Evolutionary conservation across 2,113 vertebrate genomes (phyloP).

Genomic region (Bos javanicus): DNA sequence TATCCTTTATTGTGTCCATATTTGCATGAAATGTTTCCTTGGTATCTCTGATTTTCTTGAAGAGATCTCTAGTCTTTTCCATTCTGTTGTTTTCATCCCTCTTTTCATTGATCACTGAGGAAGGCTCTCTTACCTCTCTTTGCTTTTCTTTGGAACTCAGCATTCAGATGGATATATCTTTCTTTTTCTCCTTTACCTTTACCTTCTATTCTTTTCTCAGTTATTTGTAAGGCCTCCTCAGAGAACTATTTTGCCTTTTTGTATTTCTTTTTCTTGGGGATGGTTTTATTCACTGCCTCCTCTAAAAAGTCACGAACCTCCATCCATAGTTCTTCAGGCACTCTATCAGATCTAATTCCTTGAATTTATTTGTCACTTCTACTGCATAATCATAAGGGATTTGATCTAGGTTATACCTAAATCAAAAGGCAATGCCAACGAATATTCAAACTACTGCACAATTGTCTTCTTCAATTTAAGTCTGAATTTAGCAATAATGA

Average conservation of each 20-base stretch:
- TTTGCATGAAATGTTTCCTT: not conserved
- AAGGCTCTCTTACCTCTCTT: not conserved
- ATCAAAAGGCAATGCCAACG: not conserved
- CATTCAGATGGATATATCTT: not conserved
- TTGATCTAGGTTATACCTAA: not conserved
- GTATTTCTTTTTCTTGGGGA: not conserved
- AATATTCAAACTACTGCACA: not conserved
- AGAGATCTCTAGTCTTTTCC: not conserved
- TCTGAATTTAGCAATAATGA: not conserved
- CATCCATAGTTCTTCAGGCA: not conserved
- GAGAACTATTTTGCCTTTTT: not conserved
- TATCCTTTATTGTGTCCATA: not conserved
- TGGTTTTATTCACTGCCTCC: not conserved
- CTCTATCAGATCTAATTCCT: not conserved
- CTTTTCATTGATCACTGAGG: not conserved
- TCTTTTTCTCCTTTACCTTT: not conserved
- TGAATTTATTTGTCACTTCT: not conserved
- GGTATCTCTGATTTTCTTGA: not conserved
- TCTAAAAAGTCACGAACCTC: not conserved
- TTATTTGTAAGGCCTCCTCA: not conserved
- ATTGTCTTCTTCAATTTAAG: not conserved
- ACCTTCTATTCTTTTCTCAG: not conserved
- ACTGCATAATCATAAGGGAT: not conserved
- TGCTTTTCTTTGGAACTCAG: not conserved
- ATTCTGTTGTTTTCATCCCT: not conserved